Base-by-base conservation (phyloP, 1,140 invertebrate genomes). In the Brachionus manjavacas region DNA sequence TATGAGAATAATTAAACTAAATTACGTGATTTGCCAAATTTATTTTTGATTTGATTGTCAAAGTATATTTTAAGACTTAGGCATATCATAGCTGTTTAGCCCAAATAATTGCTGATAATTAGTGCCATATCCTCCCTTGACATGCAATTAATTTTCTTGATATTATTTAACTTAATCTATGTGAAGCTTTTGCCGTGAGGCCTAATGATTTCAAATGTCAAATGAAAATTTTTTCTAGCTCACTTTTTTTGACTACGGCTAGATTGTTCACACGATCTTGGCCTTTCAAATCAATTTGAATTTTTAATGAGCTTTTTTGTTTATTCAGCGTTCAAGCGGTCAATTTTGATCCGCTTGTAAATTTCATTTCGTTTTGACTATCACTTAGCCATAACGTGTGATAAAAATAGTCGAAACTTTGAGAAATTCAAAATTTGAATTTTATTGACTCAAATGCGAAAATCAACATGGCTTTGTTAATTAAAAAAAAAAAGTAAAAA, bases 21-120 rank as follows among this genome's bases (percentile, higher is more conserved):
- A 72, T 72, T 72, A 72, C 68, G 68, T 72, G 68, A 72, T 72
- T 72, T 72, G 31, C 41, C 14, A 72, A 39, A 72, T 55, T 55
- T 55, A 55, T 23, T 72, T 72, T 72, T 72, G 68, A 72, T 72
- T 16, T 72, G 31, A 39, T 72, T 72, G 68, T 72, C 68, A 72
- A 72, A 72, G 3, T 72, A 31, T 68, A 68, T 68, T 68, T 28
- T 12, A 68, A 23, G 9, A 28, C 14, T 68, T 68, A 9, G 28
- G 7, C 64, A 68, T 68, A 68, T 68, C 64, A 72, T 20, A 72
- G 31, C 43, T 68, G 31, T 68, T 39, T 39, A n/a, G n/a, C n/a
- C 8, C 28, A 39, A 39, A 20, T 39, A 35, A 39, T 39, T 72
- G 31, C 31, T 72, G 28, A 72, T 72, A 72, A 72, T 72, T 72